phyloP scores from a whole-genome alignment of 2,888 invertebrate genomes.

The Erpobdella octoculata region DNA sequence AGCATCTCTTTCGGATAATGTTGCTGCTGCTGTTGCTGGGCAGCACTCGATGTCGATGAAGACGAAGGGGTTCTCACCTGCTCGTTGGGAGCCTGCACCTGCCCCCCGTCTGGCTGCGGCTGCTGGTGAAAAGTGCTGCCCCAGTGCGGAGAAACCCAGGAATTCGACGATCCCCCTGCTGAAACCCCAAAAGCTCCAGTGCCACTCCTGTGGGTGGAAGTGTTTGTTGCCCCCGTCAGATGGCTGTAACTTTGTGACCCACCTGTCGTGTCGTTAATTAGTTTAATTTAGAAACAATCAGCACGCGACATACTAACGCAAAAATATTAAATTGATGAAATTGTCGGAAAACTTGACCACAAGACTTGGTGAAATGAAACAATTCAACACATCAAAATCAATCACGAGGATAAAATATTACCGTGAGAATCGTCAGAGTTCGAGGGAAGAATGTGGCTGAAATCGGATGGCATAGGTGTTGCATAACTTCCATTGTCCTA shows the following conservation, averaged over 20 bases:
- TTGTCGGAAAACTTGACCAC: neutral
- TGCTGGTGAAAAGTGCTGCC: neutral
- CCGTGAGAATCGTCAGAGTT: slow-evolving; percentile 22
- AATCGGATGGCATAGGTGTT: slow-evolving; percentile 10
- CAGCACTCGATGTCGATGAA: neutral
- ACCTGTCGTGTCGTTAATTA: neutral
- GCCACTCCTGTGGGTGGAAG: neutral
- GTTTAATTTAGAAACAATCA: too few relatives aligned
- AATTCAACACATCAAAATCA: neutral
- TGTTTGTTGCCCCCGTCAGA: neutral
- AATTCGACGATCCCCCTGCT: neutral
- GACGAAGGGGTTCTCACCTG: slow-evolving; percentile 13
- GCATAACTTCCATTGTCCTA: slow-evolving; percentile 12
- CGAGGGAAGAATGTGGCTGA: slow-evolving; percentile 6
- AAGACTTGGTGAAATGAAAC: neutral
- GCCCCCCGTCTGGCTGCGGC: neutral
- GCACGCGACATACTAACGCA: too few relatives aligned
- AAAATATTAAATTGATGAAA: too few relatives aligned
- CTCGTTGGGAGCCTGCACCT: neutral
- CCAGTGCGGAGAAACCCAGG: slow-evolving; percentile 4
- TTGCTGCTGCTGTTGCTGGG: slow-evolving; percentile 22
- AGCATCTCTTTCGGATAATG: slow-evolving; percentile 25
- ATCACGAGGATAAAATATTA: neutral
- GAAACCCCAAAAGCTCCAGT: neutral
- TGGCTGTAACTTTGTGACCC: slow-evolving; percentile 9